Evolutionary conservation across 2,797 vertebrate species (phyloP).

Genomic region (Psittacula derbiana): DNA sequence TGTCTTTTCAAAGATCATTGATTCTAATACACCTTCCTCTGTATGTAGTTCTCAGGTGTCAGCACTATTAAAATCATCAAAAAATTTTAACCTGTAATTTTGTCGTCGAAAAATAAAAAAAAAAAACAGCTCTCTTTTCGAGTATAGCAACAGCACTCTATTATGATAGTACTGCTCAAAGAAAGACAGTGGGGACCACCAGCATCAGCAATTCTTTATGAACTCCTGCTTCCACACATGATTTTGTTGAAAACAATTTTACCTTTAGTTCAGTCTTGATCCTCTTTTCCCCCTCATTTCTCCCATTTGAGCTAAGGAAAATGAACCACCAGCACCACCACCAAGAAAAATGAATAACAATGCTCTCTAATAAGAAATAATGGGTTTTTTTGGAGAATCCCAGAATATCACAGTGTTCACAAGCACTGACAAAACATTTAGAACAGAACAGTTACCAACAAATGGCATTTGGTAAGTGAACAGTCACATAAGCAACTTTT

Average conservation of each 20-base stretch:
- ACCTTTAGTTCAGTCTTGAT: neutral
- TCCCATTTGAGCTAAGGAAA: neutral
- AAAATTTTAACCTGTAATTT: neutral
- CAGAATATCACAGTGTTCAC: neutral
- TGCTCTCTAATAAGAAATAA: neutral
- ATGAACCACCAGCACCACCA: neutral
- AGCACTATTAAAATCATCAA: neutral
- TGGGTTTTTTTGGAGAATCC: neutral
- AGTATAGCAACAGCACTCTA: neutral
- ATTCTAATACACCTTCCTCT: neutral
- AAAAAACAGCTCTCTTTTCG: neutral
- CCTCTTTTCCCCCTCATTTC: neutral
- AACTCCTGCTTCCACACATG: neutral
- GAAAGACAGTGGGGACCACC: neutral
- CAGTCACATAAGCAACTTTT: neutral
- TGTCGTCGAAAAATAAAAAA: neutral
- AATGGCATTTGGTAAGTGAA: neutral
- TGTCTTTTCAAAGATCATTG: neutral
- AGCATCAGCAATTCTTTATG: neutral
- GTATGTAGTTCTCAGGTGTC: neutral
- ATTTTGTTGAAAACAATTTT: neutral
- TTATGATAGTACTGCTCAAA: neutral
- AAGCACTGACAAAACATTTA: neutral
- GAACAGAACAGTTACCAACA: neutral
- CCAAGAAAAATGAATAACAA: neutral